These are phyloP conservation scores for Calycopis cecrops DNA, from an alignment of 1,140 invertebrate genomes.

Conservation along the genomic window DNA sequence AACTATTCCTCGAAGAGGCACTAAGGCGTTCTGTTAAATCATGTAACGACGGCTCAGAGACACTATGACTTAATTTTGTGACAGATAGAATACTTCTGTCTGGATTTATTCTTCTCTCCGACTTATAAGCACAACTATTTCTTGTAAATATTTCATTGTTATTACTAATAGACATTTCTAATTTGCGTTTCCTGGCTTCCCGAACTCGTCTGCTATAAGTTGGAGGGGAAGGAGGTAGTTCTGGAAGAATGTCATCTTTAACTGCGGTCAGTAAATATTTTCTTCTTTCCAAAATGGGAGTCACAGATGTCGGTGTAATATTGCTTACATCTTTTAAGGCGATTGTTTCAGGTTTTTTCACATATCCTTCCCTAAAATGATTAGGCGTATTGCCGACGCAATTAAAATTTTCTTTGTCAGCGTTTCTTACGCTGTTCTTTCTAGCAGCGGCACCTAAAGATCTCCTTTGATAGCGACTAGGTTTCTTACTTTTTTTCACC, in stretches of 20 bases:
- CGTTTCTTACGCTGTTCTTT: slow-evolving; percentile 47
- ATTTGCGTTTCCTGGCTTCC: slow-evolving; percentile 65
- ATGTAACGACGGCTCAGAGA: slow-evolving; percentile 57
- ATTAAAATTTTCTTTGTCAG: slow-evolving; percentile 65
- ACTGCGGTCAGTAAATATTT: slow-evolving; percentile 41
- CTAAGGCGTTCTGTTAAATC: slow-evolving; percentile 55
- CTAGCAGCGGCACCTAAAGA: slow-evolving; percentile 53
- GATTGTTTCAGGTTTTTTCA: slow-evolving; percentile 54
- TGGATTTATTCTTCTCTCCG: slow-evolving; percentile 53
- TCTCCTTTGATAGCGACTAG: slow-evolving; percentile 62
- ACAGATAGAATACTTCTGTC: slow-evolving; percentile 40
- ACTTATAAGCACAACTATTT: slow-evolving; percentile 55
- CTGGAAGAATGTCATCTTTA: slow-evolving; percentile 51
- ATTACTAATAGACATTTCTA: slow-evolving; percentile 56
- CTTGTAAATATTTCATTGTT: slow-evolving; percentile 49
- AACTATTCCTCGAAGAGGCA: slow-evolving; percentile 39
- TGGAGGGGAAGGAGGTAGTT: slow-evolving; percentile 58
- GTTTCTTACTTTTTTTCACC: slow-evolving; percentile 64
- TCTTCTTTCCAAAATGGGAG: slow-evolving; percentile 49
- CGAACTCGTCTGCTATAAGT: slow-evolving; percentile 65
- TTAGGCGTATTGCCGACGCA: slow-evolving; percentile 64
- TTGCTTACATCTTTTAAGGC: slow-evolving; percentile 68
- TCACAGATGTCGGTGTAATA: slow-evolving; percentile 55
- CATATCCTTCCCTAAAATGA: slow-evolving; percentile 60
- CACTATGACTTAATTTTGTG: slow-evolving; percentile 48